Evolutionary conservation across 53 echinoderm and acorn worm genomes (phyloP).

Genomic region (Pentamera pediparva): DNA sequence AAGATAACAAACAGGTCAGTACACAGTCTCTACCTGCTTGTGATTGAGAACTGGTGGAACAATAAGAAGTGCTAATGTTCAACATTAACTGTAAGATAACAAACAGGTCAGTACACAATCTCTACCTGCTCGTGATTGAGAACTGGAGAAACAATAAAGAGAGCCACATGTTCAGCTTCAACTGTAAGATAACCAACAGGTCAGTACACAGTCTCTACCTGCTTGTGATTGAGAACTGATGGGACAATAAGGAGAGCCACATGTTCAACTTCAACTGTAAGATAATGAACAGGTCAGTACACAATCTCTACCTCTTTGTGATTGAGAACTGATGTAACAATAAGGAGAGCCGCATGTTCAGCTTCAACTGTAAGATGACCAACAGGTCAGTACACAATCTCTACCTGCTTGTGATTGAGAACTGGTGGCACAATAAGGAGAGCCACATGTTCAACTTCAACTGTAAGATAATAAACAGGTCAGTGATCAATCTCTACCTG

Average conservation of each 20-base stretch:
- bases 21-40: slow-evolving; percentile 72
- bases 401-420: slow-evolving; percentile 76
- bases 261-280: slow-evolving; percentile 96
- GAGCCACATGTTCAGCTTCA: slow-evolving; percentile 74
- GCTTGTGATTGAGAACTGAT: slow-evolving; percentile 83
- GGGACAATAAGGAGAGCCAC: slow-evolving; percentile 51
- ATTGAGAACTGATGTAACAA: too few relatives aligned
- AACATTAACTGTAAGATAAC: too few relatives aligned
- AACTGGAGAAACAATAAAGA: slow-evolving; percentile 81
- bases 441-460: slow-evolving; percentile 82
- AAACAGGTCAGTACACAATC: slow-evolving; percentile 67
- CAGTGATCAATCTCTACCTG: too few relatives aligned
- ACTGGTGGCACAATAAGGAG: slow-evolving; percentile 75
- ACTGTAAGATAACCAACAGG: slow-evolving; percentile 93
- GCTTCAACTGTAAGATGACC: too few relatives aligned
- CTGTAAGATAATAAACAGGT: slow-evolving; percentile 93
- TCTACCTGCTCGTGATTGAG: slow-evolving; percentile 77
- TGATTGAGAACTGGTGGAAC: slow-evolving; percentile 80
- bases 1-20: slow-evolving; percentile 82
- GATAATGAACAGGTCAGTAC: slow-evolving; percentile 77
- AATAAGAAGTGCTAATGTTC: too few relatives aligned
- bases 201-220: slow-evolving; percentile 81
- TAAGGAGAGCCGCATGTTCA: too few relatives aligned
- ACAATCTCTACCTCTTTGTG: too few relatives aligned
- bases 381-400: too few relatives aligned